A percentile compares a stretch with the other conserved stretches of the same genome.
These are phyloP conservation scores for Porites lobata DNA, from an alignment of 92 coral and sea anemone species.

Conservation along the genomic window DNA sequence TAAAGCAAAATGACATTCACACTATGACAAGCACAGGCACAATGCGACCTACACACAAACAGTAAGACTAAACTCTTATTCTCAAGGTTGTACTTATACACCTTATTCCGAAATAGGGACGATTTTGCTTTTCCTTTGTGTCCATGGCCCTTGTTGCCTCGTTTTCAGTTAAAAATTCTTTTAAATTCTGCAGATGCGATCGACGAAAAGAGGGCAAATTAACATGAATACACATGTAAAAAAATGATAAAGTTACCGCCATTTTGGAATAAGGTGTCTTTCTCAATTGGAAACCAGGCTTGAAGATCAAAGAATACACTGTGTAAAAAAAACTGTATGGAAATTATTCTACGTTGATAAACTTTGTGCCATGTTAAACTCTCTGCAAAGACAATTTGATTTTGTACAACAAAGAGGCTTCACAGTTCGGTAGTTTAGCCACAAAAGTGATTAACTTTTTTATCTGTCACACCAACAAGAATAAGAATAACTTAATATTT, in stretches of 20 bases:
- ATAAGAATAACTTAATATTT: conserved; percentile 14
- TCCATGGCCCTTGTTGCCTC: too few relatives aligned
- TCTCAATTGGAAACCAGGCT: conserved; percentile 20
- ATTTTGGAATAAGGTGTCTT: background rate
- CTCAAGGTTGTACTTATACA: conserved; percentile 5
- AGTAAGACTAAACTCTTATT: conserved; percentile 16
- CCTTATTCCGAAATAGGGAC: too few relatives aligned
- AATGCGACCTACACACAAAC: conserved; percentile 25
- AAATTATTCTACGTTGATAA: conserved; percentile 2
- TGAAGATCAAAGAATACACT: background rate
- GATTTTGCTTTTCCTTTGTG: too few relatives aligned
- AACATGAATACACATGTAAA: too few relatives aligned
- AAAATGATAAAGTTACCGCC: too few relatives aligned
- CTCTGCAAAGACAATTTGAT: background rate
- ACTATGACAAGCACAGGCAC: conserved; percentile 30
- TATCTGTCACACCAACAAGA: conserved; percentile 12
- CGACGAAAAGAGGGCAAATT: too few relatives aligned
- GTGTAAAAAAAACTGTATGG: background rate
- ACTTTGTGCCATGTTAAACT: background rate
- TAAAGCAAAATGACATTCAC: background rate
- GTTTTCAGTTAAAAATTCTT: too few relatives aligned
- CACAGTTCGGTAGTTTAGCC: conserved; percentile 21
- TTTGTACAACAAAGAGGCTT: conserved; percentile 9
- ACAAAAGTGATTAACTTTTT: conserved; percentile 19
- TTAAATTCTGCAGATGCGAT: too few relatives aligned